phyloP scores from a whole-genome alignment of 2,797 vertebrate genomes.

The Pseudochirops corinnae region DNA sequence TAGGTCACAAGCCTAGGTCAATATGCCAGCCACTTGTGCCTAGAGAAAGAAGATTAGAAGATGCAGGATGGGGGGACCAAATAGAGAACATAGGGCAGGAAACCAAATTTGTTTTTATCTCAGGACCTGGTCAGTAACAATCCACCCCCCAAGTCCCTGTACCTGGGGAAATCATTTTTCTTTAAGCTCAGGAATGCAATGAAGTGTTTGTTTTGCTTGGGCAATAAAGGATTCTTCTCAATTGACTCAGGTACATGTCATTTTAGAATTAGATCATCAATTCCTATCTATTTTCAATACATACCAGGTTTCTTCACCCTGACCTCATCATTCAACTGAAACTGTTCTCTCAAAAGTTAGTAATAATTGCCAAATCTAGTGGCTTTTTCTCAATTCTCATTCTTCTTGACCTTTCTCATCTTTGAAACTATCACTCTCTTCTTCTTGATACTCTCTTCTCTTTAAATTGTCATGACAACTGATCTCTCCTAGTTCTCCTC shows the following conservation, averaged over 20 bases:
- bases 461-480: neutral
- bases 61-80: neutral
- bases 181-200: neutral
- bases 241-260: neutral
- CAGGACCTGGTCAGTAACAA: neutral
- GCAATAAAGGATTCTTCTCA: neutral
- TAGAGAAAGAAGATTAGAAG: neutral
- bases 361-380: neutral
- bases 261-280: neutral
- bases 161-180: neutral
- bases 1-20: neutral
- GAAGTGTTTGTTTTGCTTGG: neutral
- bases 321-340: neutral
- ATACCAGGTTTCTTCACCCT: neutral
- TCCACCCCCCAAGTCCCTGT: neutral
- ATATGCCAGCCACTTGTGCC: neutral
- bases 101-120: neutral
- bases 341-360: neutral
- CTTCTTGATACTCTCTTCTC: neutral
- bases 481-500: neutral
- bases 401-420: neutral
- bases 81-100: neutral
- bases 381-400: neutral
- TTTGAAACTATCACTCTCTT: neutral
- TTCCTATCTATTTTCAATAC: neutral